Evolutionary conservation across 1,140 invertebrate species (phyloP), one percentile per base, ranked within the genome.

Genomic region (Himalopsyche phryganea): DNA sequence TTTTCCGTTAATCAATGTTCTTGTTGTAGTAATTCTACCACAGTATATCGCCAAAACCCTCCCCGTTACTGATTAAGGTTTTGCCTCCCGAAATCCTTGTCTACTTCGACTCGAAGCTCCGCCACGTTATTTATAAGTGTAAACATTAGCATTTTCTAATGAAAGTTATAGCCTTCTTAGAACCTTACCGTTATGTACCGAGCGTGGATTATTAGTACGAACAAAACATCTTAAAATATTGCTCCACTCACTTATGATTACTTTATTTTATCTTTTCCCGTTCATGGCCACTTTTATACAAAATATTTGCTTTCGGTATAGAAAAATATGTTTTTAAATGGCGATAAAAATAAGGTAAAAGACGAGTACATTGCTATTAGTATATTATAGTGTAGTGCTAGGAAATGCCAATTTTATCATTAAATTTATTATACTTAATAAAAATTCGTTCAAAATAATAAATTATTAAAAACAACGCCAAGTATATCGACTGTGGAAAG

Each of bases 71-170:
- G 14, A n/a, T 35, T 23, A n/a, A n/a, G 33, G 46, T 23, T 17
- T 40, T 33, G 2, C 32, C 32, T n/a, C 23, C 55, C 6, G 23
- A 18, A 14, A 45, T 17, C 20, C 47, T 23, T 35, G 9, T 15
- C 41, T 32, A 10, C 47, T 11, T 35, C 32, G 6, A 3, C 15
- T 44, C 41, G 51, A 5, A 46, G 51, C 50, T 51, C 45, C 46
- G 44, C 18, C 53, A 44, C 61, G 53, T 64, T 64, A 64, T 64
- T 64, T 64, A 64, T 64, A 64, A 64, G 57, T 64, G 61, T 64
- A 64, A 64, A 64, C 61, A 64, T 64, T 64, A 64, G 61, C 61
- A 64, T 64, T 64, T 64, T 64, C 61, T 64, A 64, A 64, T 64
- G 61, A 64, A 64, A 60, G 52, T 64, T 64, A 64, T 64, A 60